These are phyloP conservation scores for Zaprionus obscuricornis DNA, from an alignment of 2,888 invertebrate genomes.

Conservation along the genomic window DNA sequence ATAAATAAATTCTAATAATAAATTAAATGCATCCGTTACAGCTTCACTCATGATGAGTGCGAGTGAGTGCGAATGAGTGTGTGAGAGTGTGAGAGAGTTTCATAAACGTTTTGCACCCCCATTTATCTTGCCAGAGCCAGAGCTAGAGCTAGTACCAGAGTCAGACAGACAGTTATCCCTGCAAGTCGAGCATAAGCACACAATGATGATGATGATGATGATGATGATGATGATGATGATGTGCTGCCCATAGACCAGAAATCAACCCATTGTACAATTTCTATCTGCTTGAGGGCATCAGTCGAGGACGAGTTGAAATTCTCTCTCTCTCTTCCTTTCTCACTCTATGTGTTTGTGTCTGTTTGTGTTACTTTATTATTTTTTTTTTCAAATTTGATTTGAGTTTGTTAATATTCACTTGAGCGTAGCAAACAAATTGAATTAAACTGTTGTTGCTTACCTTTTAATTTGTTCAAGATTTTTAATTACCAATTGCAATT, in stretches of 20 bases:
- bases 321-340: too few species aligned
- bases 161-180: conserved; percentile 75
- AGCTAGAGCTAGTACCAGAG: conserved; percentile 1
- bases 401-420: conserved; percentile 47
- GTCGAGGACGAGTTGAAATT: conserved; percentile 13
- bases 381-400: conserved; percentile 48
- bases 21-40: conserved; percentile 83
- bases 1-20: conserved; percentile 83
- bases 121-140: conserved; percentile 66
- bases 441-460: conserved; percentile 62
- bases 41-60: conserved; percentile 60
- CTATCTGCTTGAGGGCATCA: conserved; percentile 38
- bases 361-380: too few species aligned
- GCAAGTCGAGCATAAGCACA: conserved; percentile 65
- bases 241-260: conserved; percentile 23
- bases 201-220: conserved; percentile 36
- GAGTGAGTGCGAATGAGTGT: conserved; percentile 4
- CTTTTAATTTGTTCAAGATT: conserved; percentile 32
- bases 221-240: conserved; percentile 21
- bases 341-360: too few species aligned
- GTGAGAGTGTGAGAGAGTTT: conserved; percentile 30
- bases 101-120: conserved; percentile 76
- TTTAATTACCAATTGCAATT: conserved; percentile 65
- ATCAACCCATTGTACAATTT: conserved; percentile 33
- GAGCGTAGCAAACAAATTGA: conserved; percentile 59